Percentiles rank a stretch among this genome's conserved stretches.
These are phyloP conservation scores for Crenuchus spilurus DNA, from an alignment of 2,797 vertebrate species.

Conservation along the genomic window DNA sequence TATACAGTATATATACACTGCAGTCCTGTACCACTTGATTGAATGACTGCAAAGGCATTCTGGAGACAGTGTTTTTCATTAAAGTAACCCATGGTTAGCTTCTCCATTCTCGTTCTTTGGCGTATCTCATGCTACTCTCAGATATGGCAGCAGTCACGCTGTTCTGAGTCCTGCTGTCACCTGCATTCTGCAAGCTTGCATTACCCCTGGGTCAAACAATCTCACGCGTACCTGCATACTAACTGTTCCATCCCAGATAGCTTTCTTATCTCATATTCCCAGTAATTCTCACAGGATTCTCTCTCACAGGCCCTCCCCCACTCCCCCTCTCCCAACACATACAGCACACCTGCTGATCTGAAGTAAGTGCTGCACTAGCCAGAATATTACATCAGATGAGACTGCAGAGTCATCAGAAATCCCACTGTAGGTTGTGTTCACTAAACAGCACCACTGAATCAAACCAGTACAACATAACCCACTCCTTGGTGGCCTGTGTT, in stretches of 20 bases:
- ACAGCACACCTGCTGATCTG: conserved; percentile 18
- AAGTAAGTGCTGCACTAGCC: conserved; percentile 8
- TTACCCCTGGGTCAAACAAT: conserved; percentile 19
- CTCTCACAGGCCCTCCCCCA: neutral
- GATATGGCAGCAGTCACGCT: neutral
- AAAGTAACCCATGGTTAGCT: conserved; percentile 16
- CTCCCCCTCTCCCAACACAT: neutral
- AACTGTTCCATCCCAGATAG: conserved; percentile 8
- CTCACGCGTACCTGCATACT: conserved; percentile 22
- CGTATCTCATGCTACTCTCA: conserved; percentile 1
- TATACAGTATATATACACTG: too few species aligned
- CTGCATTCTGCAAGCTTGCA: conserved; percentile 17
- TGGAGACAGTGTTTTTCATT: neutral
- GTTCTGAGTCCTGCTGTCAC: conserved; percentile 11
- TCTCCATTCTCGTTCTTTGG: conserved; percentile 1
- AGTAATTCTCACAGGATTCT: conserved; percentile 20
- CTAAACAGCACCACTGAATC: neutral
- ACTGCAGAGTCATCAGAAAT: conserved; percentile 24
- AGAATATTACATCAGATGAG: conserved; percentile 27
- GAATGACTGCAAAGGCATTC: too few species aligned
- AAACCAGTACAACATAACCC: neutral
- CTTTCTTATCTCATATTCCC: conserved; percentile 29
- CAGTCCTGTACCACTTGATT: too few species aligned
- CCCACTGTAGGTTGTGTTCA: neutral
- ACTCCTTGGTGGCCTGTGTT: too few species aligned